Conservation (phyloP, 2,888 invertebrate genomes). For the Cancer borealis region DNA sequence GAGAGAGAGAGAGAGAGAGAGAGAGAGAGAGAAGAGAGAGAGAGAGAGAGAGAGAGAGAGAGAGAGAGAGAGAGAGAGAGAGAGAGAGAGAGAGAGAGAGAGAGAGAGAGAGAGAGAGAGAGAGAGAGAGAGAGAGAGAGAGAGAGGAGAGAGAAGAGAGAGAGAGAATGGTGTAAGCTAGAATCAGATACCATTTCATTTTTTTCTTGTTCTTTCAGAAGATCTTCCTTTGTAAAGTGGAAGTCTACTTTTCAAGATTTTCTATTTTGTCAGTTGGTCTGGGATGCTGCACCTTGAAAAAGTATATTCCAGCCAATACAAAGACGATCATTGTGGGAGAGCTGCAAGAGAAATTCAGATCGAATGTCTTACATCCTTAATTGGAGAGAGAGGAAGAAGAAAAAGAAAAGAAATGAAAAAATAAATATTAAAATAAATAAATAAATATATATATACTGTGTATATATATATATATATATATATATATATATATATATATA, state of each 20-base stretch:
- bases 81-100: slow-evolving; percentile 49
- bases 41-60: not conserved
- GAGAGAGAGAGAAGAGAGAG: not conserved
- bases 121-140: slow-evolving; percentile 7
- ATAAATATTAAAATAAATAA: too few relatives aligned
- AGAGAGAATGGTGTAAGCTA: not conserved
- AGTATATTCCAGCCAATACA: slow-evolving; percentile 83
- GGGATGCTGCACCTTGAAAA: slow-evolving; percentile 83
- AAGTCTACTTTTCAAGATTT: slow-evolving; percentile 80
- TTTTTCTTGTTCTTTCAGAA: slow-evolving; percentile 82
- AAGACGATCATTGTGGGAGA: slow-evolving; percentile 83
- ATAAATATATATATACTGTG: not conserved
- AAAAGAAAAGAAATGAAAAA: too few relatives aligned
- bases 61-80: slow-evolving; percentile 47
- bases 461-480: not conserved
- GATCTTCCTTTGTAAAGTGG: slow-evolving; percentile 83
- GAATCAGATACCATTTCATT: slow-evolving; percentile 45
- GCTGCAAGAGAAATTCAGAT: slow-evolving; percentile 78
- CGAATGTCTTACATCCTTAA: not conserved
- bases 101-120: slow-evolving; percentile 45
- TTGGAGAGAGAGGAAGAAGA: too few relatives aligned
- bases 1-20: not conserved
- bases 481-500: too few relatives aligned
- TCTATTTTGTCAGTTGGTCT: slow-evolving; percentile 78
- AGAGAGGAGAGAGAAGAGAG: not conserved